Evolutionary conservation across 53 echinoderm and acorn worm species (phyloP).

Genomic region (Hippasteria phrygiana): DNA sequence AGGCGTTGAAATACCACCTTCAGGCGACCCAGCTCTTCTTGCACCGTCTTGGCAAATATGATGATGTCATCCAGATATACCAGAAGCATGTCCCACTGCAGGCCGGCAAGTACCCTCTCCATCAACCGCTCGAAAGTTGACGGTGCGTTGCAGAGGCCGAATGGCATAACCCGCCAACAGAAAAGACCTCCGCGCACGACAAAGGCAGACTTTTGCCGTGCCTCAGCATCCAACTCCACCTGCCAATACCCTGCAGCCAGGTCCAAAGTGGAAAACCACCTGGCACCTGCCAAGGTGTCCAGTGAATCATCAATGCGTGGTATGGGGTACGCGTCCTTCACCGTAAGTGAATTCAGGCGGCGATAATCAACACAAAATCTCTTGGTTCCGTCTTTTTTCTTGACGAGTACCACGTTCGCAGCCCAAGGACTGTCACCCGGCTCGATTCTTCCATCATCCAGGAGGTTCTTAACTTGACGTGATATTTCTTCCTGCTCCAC

Average conservation of each 20-base stretch:
- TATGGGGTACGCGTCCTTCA: slow-evolving; percentile 73
- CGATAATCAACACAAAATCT: slow-evolving; percentile 72
- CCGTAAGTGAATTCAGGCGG: slow-evolving; percentile 59
- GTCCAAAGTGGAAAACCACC: slow-evolving; percentile 12
- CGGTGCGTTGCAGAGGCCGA: neutral
- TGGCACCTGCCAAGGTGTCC: neutral
- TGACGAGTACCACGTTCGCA: slow-evolving; percentile 30
- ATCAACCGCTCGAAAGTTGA: neutral
- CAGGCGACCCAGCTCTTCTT: neutral
- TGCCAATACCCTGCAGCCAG: neutral
- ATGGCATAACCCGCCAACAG: slow-evolving; percentile 56
- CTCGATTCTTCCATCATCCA: slow-evolving; percentile 47
- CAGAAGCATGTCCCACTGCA: slow-evolving; percentile 39
- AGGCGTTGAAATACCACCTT: slow-evolving; percentile 22
- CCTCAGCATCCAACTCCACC: neutral
- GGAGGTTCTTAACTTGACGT: slow-evolving; percentile 27
- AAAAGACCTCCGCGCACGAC: slow-evolving; percentile 56
- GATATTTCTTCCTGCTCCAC: slow-evolving; percentile 65
- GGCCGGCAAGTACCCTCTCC: slow-evolving; percentile 41
- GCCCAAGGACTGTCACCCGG: slow-evolving; percentile 72
- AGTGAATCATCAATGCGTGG: slow-evolving; percentile 1
- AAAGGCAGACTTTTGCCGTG: neutral
- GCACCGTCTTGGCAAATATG: neutral
- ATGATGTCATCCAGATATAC: neutral
- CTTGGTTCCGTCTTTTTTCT: slow-evolving; percentile 62